A percentile compares a stretch with the other conserved stretches of the same genome.
phyloP scores from a whole-genome alignment of 2,113 vertebrate genomes.

The Hipposideros armiger region DNA sequence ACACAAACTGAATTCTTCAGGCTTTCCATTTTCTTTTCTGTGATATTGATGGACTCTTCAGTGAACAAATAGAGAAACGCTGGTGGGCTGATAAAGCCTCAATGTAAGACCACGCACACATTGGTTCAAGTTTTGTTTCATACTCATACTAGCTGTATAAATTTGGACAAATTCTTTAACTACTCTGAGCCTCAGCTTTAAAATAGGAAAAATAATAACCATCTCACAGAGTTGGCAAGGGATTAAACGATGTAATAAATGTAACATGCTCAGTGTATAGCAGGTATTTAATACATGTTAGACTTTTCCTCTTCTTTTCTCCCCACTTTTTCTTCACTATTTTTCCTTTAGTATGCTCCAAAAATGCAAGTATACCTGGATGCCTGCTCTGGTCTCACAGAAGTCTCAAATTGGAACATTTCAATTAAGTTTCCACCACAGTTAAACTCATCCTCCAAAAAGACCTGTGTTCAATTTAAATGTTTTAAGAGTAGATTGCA shows the following conservation, averaged over 20 bases:
- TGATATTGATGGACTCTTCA: background rate
- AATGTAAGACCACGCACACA: background rate
- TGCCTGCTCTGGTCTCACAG: background rate
- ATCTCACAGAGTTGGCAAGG: background rate
- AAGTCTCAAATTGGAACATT: background rate
- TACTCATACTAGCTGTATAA: background rate
- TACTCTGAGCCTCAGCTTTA: background rate
- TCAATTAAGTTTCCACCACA: background rate
- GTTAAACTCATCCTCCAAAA: background rate
- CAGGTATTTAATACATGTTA: background rate
- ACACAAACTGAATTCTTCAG: background rate
- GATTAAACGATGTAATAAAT: background rate
- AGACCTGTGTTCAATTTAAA: background rate
- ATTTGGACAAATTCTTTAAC: background rate
- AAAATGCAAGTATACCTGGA: background rate
- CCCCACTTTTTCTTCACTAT: background rate
- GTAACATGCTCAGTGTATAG: background rate
- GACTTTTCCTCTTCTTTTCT: background rate
- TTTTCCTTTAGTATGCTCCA: background rate
- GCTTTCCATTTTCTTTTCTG: background rate
- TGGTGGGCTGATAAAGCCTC: background rate
- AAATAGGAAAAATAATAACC: background rate
- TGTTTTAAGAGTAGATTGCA: background rate
- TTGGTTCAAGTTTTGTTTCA: slow-evolving; percentile 14
- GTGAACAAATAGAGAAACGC: background rate